Evolutionary conservation across 2,888 invertebrate genomes (phyloP), one percentile per base, ranked within the genome.

Genomic region (Autographa gamma): DNA sequence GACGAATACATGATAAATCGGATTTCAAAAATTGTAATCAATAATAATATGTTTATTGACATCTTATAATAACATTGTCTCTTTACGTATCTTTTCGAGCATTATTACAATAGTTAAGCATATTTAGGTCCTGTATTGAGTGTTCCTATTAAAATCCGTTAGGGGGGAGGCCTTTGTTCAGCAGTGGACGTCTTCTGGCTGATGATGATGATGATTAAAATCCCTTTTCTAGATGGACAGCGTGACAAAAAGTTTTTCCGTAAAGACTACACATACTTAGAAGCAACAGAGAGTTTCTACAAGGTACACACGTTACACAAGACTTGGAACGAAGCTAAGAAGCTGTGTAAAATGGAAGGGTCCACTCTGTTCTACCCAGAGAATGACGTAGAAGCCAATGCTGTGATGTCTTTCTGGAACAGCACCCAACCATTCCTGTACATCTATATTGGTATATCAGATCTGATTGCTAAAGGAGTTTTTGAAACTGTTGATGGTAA

Each of bases 291-390:
- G 7, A 88, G 89, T 70, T 94, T 93, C 69, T 94, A 93, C 81
- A 94, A 94, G 82, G 84, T 93, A 32, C 92, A 93, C 63, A 91
- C 91, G 0, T 61, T 89, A 19, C 86, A 85, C 5, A 88, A 84
- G 69, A 82, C 79, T 9, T 94, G 93, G 93, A 58, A 80, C 7
- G 88, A 90, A 0, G 93, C 93, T 0, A 90, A 89, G 73, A 82
- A 73, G 5, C 77, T 74, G n/a, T 94, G 94, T 71, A 84, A 82
- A 0, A 43, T 82, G 32, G 93, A 94, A 81, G 93, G 93, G 0
- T 90, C 92, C 0, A 79, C 74, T 9, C 74, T 95, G 0, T 93
- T 91, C 74, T 92, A 91, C 41, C 91, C 94, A 2, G 88, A 89
- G 16, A 85, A 92, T 63, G 73, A 87, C 0, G 73, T 73, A 0